Evolutionary conservation across 2,888 invertebrate species (phyloP), one percentile per base, ranked within the genome.

Genomic region (Cheilosia pagana): DNA sequence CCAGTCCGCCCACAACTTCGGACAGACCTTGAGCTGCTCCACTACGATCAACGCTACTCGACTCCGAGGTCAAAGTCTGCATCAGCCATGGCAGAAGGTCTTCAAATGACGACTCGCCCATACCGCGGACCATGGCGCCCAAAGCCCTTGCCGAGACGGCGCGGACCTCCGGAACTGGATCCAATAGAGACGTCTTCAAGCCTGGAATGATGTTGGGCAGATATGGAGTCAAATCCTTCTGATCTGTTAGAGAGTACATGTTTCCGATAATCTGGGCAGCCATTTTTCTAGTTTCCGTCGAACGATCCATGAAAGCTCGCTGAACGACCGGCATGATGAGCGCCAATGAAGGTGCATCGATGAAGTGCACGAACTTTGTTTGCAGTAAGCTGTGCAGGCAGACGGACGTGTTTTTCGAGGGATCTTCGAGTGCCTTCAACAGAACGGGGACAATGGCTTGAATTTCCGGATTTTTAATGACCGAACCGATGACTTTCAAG

Each of bases 301-400:
- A 98, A 86, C 99, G 94, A 92, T 99, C 99, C 93, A 98, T 96
- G 93, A 99, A 99, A 10, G 99, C 99, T 87, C 99, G 94, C 92
- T 99, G 97, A 31, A 99, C 98, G 3, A 99, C 99, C 0, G 99
- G 99, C 99, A 99, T 99, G 89, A 99, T 99, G 67, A 99, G 94
- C 77, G 99, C 99, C 23, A 99, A 93, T 0, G 99, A 99, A 0
- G 99, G 98, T 2, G 99, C 98, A 92, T 99, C 99, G 89, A 99
- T 99, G 92, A 99, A 99, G 92, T 99, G 99, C 52, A 99, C 98
- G 93, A 99, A 99, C 92, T 99, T 96, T 0, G 98, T 98, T 92
- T 98, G 97, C n/a, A 98, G 92, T 28, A 99, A 93, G 0, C 97
- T 98, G 90, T 98, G 97, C n/a, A 99, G 94, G 89, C 98, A 98